A percentile compares a stretch with the other conserved stretches of the same genome.
phyloP scores from a whole-genome alignment of 35 echinoderm and acorn worm genomes.

The Strongylocentrotus purpuratus region DNA sequence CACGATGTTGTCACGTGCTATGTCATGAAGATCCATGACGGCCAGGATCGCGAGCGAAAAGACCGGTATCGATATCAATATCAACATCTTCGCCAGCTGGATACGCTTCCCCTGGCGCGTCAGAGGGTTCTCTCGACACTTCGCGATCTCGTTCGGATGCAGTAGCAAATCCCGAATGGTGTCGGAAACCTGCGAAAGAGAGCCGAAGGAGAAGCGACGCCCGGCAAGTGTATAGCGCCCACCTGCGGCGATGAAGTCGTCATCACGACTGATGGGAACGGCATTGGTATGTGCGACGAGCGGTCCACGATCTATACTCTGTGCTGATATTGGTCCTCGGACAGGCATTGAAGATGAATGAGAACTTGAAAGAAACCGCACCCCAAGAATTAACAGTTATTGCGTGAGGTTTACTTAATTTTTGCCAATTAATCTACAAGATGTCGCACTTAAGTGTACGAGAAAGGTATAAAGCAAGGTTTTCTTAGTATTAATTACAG shows the following conservation, averaged over 20 bases:
- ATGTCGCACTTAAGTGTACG: neutral
- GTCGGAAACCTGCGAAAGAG: slow-evolving; percentile 55
- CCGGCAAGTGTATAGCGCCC: slow-evolving; percentile 30
- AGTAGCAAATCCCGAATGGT: slow-evolving; percentile 63
- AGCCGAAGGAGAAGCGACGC: slow-evolving; percentile 59
- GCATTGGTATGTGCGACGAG: neutral
- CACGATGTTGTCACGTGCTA: slow-evolving; percentile 54
- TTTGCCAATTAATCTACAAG: neutral
- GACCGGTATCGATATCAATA: slow-evolving; percentile 61
- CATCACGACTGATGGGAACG: neutral
- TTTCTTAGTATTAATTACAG: too few species aligned
- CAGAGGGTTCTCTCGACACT: slow-evolving; percentile 74
- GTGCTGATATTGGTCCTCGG: neutral
- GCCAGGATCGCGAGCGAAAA: slow-evolving; percentile 71
- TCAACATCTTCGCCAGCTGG: slow-evolving; percentile 80
- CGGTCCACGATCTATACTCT: neutral
- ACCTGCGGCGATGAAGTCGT: neutral
- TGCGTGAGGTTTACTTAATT: neutral
- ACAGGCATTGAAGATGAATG: neutral
- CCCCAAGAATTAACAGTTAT: neutral
- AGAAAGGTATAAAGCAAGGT: too few species aligned
- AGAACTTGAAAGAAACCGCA: too few species aligned
- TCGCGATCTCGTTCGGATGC: slow-evolving; percentile 61
- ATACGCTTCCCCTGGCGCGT: slow-evolving; percentile 71
- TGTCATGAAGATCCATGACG: slow-evolving; percentile 60